Evolutionary conservation across 2,888 invertebrate genomes (phyloP).

Genomic region (Coleophora flavipennella): DNA sequence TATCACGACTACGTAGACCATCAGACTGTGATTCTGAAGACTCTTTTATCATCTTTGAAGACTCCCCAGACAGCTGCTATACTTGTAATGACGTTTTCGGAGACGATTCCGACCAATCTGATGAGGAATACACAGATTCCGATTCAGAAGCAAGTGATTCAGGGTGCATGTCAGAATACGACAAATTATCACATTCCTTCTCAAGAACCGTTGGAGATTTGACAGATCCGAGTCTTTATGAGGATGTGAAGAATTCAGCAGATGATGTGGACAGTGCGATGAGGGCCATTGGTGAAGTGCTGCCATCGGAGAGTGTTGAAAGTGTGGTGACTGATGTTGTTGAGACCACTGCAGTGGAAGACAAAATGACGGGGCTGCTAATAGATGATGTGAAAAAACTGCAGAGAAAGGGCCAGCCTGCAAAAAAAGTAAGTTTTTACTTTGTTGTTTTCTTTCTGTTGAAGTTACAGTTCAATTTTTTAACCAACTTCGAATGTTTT

Average conservation of each 20-base stretch:
- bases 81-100: constrained; percentile 55
- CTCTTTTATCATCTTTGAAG: constrained; percentile 70
- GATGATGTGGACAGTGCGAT: constrained; percentile 45
- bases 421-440: constrained; percentile 40
- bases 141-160: constrained; percentile 38
- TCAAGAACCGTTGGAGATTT: constrained; percentile 51
- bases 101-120: constrained; percentile 21
- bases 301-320: constrained; percentile 8
- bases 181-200: constrained; percentile 30
- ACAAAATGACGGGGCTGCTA: constrained; percentile 31
- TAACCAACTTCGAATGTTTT: too few species aligned
- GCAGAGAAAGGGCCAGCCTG: constrained; percentile 30
- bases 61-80: constrained; percentile 51
- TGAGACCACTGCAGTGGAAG: constrained; percentile 1
- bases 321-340: constrained; percentile 4
- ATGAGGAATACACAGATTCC: constrained; percentile 22
- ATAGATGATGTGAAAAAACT: constrained; percentile 35
- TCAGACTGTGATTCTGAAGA: constrained; percentile 75
- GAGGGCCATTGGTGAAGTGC: constrained; percentile 16
- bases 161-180: constrained; percentile 26
- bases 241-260: constrained; percentile 15
- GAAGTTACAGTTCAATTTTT: neutral
- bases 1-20: constrained; percentile 24
- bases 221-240: constrained; percentile 50
- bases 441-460: neutral